These are phyloP conservation scores for Dynastes maya DNA, from an alignment of 2,888 invertebrate species.

Conservation along the genomic window DNA sequence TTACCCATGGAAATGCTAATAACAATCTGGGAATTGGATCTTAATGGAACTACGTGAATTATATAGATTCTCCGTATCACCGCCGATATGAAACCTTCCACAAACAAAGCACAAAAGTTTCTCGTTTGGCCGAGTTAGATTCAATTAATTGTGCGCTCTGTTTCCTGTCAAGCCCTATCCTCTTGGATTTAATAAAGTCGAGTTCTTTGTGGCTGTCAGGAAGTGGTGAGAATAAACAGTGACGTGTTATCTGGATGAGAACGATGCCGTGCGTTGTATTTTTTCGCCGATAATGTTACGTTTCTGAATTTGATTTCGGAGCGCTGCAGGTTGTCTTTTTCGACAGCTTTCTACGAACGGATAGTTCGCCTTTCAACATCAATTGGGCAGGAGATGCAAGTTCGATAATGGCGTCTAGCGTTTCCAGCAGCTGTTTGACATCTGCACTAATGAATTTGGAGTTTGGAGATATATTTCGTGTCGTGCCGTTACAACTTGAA, in stretches of 20 bases:
- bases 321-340: not conserved
- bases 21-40: no score
- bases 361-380: not conserved
- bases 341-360: not conserved
- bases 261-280: not conserved
- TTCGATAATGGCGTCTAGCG: not conserved
- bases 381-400: constrained; percentile 2
- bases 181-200: constrained; percentile 36
- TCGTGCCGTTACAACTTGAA: no score
- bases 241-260: constrained; percentile 25
- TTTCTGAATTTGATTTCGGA: not conserved
- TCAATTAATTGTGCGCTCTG: constrained; percentile 29
- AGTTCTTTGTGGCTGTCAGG: constrained; percentile 30
- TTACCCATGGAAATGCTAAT: no score
- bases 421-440: not conserved
- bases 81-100: not conserved
- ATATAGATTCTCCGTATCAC: not conserved
- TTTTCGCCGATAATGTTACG: not conserved
- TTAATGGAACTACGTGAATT: no score
- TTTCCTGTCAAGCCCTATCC: constrained; percentile 16
- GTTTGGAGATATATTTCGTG: no score
- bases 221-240: constrained; percentile 45
- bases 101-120: not conserved
- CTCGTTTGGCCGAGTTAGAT: constrained; percentile 5
- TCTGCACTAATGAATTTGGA: not conserved